Percentiles rank a stretch among this genome's conserved stretches.
phyloP scores from a whole-genome alignment of 2,113 vertebrate genomes.

The Entosphenus tridentatus region DNA sequence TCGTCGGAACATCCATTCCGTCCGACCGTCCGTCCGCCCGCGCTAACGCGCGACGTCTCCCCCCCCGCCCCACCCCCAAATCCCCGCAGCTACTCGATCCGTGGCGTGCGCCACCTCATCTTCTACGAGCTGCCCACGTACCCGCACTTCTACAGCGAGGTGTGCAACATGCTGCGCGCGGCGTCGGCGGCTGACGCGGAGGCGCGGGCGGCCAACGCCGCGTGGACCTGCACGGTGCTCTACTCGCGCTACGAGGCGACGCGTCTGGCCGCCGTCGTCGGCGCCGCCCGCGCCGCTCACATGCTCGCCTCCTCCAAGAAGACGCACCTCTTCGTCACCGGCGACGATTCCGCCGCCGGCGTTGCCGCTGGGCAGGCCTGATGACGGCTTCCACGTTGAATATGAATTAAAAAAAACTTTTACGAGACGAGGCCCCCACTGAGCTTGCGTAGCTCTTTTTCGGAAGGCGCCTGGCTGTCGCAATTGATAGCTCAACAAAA shows the following conservation, averaged over 20 bases:
- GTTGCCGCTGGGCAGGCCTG: too few relatives aligned
- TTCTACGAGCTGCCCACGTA: conserved; percentile 78
- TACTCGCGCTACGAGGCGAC: conserved; percentile 70
- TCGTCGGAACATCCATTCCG: too few relatives aligned
- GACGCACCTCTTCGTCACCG: conserved; percentile 77
- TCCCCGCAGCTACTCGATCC: conserved; percentile 46
- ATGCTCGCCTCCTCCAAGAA: conserved; percentile 66
- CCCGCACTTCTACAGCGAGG: conserved; percentile 77
- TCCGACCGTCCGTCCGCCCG: too few relatives aligned
- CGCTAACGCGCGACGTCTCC: too few relatives aligned
- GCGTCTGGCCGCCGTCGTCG: conserved; percentile 44
- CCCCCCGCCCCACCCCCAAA: too few relatives aligned
- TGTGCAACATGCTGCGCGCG: conserved; percentile 72
- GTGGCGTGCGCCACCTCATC: conserved; percentile 67
- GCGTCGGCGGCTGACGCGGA: conserved; percentile 19
- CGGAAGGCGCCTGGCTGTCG: too few relatives aligned
- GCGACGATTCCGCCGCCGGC: conserved; percentile 20
- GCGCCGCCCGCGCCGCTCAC: conserved; percentile 56
- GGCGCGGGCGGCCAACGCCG: conserved; percentile 23
- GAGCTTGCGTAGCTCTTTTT: too few relatives aligned
- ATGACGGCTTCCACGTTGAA: too few relatives aligned
- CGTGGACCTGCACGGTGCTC: conserved; percentile 69
- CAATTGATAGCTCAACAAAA: too few relatives aligned
- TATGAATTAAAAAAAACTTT: too few relatives aligned
- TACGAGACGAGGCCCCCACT: too few relatives aligned